Evolutionary conservation across 2,113 vertebrate species (phyloP), one percentile per base, ranked within the genome.

Genomic region (Butorides virescens): DNA sequence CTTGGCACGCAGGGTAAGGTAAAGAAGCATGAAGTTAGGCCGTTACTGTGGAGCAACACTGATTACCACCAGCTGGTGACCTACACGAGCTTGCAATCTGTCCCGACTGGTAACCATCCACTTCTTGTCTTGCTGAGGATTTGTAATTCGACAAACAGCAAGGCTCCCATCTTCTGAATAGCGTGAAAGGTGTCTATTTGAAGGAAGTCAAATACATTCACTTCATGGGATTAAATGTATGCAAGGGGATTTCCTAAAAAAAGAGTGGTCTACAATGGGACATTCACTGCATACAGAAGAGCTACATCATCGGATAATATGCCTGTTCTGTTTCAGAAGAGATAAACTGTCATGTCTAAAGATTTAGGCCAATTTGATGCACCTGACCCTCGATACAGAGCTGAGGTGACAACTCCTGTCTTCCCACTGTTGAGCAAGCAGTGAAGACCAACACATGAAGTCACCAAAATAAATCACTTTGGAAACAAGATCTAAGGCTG

Each of bases 301-400:
- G 39, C 66, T 8, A 7, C 22, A 16, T n/a, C 39, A 37, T 52
- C 46, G 42, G 15, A 74, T 47, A 49, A 53, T 0, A 0, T 11
- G 14, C 18, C 50, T 65, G 52, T 20, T 90, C 30, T 39, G 16
- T 53, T 67, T 89, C 67, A 53, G 86, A 80, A 79, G 30, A 65
- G 46, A 29, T 27, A 52, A 86, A 73, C 29, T n/a, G 15, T 46
- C 36, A 49, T 6, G 7, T 58, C 52, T 61, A 20, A 85, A 68
- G 53, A 68, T 67, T 52, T n/a, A 79, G 53, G 62, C 44, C 75
- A 47, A 9, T 29, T 20, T 36, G 39, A 56, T 20, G 25, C 34
- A 58, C 16, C 46, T 56, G 42, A 13, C 21, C 10, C 44, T 61
- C 1, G 0, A 9, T 32, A 46, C 0, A 2, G 39, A 86, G 53